Percentiles rank a stretch among this genome's conserved stretches.
phyloP scores from a whole-genome alignment of 2,888 invertebrate genomes.

The Coelogynopora nodosa region DNA sequence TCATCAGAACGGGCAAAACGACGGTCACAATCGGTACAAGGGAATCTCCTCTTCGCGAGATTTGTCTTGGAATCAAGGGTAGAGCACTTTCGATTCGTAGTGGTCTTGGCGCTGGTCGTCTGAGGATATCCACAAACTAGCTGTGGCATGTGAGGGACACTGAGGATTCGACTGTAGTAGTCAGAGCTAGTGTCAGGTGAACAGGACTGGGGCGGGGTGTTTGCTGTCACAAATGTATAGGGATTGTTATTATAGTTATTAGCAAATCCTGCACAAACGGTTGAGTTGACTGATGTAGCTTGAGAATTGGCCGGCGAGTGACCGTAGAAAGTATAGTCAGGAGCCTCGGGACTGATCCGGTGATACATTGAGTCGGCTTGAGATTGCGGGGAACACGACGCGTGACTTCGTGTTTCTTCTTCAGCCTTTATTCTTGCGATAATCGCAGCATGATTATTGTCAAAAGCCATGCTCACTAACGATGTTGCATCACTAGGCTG shows the following conservation, averaged over 20 bases:
- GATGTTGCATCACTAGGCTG: not conserved
- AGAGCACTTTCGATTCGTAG: not conserved
- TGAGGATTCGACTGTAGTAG: not conserved
- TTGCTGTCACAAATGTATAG: not conserved
- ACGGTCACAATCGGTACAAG: conserved; percentile 12
- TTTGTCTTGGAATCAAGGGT: not conserved
- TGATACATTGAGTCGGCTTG: not conserved
- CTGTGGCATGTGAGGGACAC: not conserved
- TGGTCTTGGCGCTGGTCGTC: not conserved
- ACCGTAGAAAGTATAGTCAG: not conserved
- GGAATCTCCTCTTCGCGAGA: conserved; percentile 65
- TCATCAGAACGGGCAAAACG: conserved; percentile 36
- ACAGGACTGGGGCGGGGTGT: not conserved
- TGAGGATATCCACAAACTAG: not conserved
- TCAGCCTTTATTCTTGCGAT: not conserved
- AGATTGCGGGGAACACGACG: not conserved
- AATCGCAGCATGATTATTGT: not conserved
- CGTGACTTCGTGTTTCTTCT: not conserved
- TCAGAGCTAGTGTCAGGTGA: not conserved
- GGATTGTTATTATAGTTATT: not conserved
- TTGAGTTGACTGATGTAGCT: not conserved
- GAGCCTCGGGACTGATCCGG: not conserved
- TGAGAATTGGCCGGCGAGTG: not conserved
- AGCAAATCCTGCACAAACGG: not conserved
- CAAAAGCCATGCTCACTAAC: not conserved